phyloP scores from a whole-genome alignment of 2,888 invertebrate genomes.

The Yponomeuta malinellus region DNA sequence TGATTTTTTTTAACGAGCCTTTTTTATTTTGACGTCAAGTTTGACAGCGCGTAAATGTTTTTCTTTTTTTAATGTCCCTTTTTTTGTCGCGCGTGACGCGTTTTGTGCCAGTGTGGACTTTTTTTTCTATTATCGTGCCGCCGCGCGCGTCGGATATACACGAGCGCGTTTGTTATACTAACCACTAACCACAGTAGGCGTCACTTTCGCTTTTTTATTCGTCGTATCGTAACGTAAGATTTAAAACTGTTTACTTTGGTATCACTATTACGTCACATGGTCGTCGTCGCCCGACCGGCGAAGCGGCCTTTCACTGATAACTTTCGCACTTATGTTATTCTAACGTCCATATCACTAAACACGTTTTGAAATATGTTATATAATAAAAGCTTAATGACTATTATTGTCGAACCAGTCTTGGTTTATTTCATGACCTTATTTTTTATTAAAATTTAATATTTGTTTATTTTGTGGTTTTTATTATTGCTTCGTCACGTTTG shows the following conservation, averaged over 20 bases:
- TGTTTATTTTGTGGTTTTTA: constrained; percentile 5
- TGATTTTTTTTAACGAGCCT: constrained; percentile 16
- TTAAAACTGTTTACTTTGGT: constrained; percentile 17
- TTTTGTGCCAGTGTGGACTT: constrained; percentile 27
- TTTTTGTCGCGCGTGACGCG: constrained; percentile 30
- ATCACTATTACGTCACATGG: constrained; percentile 35
- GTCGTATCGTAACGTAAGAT: constrained; percentile 18
- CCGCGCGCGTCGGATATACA: neutral
- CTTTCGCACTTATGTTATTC: constrained; percentile 1
- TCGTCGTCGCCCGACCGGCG: constrained; percentile 20
- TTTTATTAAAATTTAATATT: constrained; percentile 18
- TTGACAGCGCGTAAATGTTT: constrained; percentile 10
- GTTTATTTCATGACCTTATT: constrained; percentile 19
- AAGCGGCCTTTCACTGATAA: constrained; percentile 28
- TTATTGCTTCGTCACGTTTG: constrained; percentile 10
- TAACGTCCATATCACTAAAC: neutral
- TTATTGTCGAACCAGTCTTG: constrained; percentile 28
- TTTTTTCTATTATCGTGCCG: neutral
- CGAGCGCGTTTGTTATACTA: constrained; percentile 36
- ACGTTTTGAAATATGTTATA: neutral
- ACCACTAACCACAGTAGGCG: constrained; percentile 31
- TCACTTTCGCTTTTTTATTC: neutral
- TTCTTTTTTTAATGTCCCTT: constrained; percentile 25
- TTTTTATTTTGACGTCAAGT: neutral
- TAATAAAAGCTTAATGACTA: constrained; percentile 17